Evolutionary conservation across 64 coral and sea anemone genomes (phyloP), one percentile per base, ranked within the genome.

Genomic region (Actinia equina): DNA sequence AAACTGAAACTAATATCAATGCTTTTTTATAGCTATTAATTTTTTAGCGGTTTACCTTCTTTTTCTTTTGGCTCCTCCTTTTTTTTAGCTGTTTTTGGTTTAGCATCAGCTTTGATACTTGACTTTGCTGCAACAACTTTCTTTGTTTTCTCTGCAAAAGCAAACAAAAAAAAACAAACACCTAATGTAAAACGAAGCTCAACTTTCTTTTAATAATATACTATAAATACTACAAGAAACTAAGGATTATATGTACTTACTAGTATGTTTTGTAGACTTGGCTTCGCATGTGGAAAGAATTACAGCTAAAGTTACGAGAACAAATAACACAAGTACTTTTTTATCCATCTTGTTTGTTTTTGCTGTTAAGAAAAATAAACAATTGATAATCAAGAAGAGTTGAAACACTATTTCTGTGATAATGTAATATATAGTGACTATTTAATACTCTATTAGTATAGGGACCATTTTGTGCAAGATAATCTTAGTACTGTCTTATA

Each of bases 111-210:
- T 81, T 81, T 81, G 25, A 74, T 15, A 41, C 62, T 65, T 4
- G 69, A 74, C 69, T 74, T 74, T 8, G 12, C 69, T 81, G 49
- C 78, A 49, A 16, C 15, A 14, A 81, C 78, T 81, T 81, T 81
- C 78, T 81, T 81, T 81, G 27, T 16, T 49, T 49, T 52, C 49
- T 49, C 78, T 81, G 42, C 6, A 79, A 43, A 79, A 79, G 23
- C 4, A 44, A 37, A 37, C 30, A 81, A 37, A 65, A n/a, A n/a
- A n/a, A n/a, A n/a, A n/a, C n/a, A n/a, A 27, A 0, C 22, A 18
- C 22, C 6, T n/a, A 5, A 57, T 11, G 55, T 57, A 57, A 57
- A 57, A 57, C 55, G 15, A 57, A 57, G 6, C 55, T 57, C 55
- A 14, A 12, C 2, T 12, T 11, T 2, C 55, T 57, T 16, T 57